Percentiles rank a stretch among this genome's conserved stretches.
These are phyloP conservation scores for Suncus etruscus DNA, from an alignment of 2,113 vertebrate species.

Conservation along the genomic window DNA sequence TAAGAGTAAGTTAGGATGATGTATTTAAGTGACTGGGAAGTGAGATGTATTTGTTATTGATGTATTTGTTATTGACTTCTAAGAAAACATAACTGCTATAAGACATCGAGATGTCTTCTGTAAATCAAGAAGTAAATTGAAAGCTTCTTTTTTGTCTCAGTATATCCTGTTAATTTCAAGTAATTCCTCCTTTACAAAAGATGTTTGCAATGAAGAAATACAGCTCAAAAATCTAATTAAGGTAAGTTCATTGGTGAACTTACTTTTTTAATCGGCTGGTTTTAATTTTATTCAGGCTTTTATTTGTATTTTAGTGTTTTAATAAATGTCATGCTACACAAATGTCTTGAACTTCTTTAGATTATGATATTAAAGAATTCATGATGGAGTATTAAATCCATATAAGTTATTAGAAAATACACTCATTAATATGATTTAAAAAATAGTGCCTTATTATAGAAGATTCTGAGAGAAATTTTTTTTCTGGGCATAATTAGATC, in stretches of 20 bases:
- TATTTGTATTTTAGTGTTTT: conserved; percentile 53
- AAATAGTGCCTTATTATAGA: neutral
- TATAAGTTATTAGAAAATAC: too few relatives aligned
- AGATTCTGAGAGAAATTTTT: neutral
- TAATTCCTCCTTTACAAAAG: conserved; percentile 24
- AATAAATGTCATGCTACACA: conserved; percentile 30
- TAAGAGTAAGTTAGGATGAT: neutral
- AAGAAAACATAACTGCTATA: neutral
- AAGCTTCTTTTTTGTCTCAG: conserved; percentile 14
- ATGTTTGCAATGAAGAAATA: conserved; percentile 14
- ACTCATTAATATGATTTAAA: neutral
- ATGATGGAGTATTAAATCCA: neutral
- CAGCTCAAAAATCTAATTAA: conserved; percentile 47
- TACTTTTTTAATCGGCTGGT: neutral
- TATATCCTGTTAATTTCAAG: conserved; percentile 9
- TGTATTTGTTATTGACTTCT: neutral
- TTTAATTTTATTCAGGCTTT: conserved; percentile 57
- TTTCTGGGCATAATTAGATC: neutral
- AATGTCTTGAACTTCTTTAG: neutral
- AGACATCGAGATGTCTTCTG: neutral
- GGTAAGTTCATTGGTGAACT: neutral
- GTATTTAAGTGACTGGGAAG: neutral
- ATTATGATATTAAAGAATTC: neutral
- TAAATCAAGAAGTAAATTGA: conserved; percentile 48
- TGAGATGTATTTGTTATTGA: neutral